Conservation (phyloP, 2,797 vertebrate species). For the Limnodromus scolopaceus region DNA sequence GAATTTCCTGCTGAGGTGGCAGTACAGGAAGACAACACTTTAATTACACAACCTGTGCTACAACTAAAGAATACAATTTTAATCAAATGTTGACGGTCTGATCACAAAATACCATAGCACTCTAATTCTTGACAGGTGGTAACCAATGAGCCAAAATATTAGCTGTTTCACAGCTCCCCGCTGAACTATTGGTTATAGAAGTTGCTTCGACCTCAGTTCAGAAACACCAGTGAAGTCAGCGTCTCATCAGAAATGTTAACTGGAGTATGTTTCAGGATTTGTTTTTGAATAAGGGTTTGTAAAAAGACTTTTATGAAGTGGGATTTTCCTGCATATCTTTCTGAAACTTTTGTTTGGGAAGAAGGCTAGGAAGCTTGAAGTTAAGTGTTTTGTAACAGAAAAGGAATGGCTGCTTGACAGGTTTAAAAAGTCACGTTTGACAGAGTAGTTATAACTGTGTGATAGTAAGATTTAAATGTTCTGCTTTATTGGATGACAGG, state of each 20-base stretch:
- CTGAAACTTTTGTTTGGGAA: neutral
- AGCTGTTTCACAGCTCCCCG: neutral
- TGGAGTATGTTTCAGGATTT: neutral
- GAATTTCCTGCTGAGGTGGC: neutral
- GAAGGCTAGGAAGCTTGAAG: constrained; percentile 50
- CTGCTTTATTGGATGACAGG: constrained; percentile 65
- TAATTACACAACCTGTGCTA: neutral
- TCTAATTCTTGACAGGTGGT: neutral
- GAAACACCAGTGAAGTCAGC: neutral
- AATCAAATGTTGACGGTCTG: neutral
- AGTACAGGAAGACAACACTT: neutral
- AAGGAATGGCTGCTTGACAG: constrained; percentile 69
- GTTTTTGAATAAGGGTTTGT: neutral
- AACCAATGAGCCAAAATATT: neutral
- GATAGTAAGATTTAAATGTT: constrained; percentile 59
- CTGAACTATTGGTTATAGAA: neutral
- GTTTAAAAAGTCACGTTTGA: constrained; percentile 68
- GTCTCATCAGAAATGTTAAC: neutral
- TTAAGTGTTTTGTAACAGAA: constrained; percentile 51
- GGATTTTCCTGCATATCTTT: constrained; percentile 18
- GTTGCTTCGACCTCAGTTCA: neutral
- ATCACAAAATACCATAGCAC: neutral
- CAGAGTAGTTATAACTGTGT: constrained; percentile 60
- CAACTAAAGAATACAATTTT: neutral
- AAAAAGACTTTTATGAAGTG: neutral